phyloP scores from a whole-genome alignment of 2,113 vertebrate genomes.

The Erythrocercus mccallii region DNA sequence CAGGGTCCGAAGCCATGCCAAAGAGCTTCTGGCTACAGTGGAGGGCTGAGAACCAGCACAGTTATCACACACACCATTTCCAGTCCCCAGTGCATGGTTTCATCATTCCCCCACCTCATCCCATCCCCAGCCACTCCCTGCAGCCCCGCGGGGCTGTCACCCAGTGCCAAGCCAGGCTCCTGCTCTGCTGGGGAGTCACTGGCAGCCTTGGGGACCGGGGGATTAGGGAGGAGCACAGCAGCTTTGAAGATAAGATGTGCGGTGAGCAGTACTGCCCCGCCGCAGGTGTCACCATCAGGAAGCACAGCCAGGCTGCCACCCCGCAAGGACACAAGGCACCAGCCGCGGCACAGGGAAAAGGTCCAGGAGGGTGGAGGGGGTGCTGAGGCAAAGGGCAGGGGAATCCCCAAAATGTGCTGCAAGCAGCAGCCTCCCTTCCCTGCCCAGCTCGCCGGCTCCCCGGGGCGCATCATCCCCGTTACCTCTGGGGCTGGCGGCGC shows the following conservation, averaged over 20 bases:
- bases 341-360: not conserved
- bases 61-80: not conserved
- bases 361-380: not conserved
- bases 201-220: not conserved
- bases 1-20: not conserved
- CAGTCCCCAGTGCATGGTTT: not conserved
- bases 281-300: not conserved
- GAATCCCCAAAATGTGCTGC: not conserved
- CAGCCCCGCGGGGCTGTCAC: not conserved
- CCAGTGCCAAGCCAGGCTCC: not conserved
- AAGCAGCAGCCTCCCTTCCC: not conserved
- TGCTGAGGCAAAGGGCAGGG: not conserved
- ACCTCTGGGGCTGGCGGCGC: not conserved
- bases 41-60: not conserved
- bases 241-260: not conserved
- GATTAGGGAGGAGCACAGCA: not conserved
- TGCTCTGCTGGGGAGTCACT: not conserved
- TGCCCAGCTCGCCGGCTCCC: not conserved
- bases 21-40: not conserved
- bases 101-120: not conserved
- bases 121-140: not conserved
- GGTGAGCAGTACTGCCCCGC: not conserved
- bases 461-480: not conserved
- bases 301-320: not conserved
- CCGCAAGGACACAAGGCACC: not conserved